Base-by-base conservation (phyloP, 1,140 invertebrate genomes). In the Periplaneta americana region DNA sequence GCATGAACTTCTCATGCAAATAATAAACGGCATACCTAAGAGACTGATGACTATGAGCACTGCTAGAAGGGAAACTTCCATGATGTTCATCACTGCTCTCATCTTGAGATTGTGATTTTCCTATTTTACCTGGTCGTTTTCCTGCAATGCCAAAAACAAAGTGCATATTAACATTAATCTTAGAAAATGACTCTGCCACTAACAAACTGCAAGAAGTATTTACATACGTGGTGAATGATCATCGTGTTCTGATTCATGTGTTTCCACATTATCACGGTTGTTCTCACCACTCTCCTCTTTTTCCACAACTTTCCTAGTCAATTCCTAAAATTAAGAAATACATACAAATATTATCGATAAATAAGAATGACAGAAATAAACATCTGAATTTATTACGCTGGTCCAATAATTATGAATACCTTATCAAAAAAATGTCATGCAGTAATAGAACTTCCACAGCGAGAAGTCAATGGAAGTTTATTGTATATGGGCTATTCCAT, bases 31-130 rank as follows among this genome's bases (percentile, higher is more conserved):
- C 76, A 36, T 31, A 87, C 86, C 87, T 88, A 32, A 89, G 83
- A 31, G 85, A 87, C 34, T 86, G 85, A 84, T 88, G 87, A 80
- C 85, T 87, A 35, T 83, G 82, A 74, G 74, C 78, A 75, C 83
- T 79, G 75, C 85, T 85, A 22, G 85, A 86, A 34, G 84, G 86
- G 77, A 84, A 84, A 79, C 87, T 87, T 34, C 81, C 57, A 83
- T 89, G 90, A 85, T 92, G 92, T 83, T 94, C 93, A 83, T 95
- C 94, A 85, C 93, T 94, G 86, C 94, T 94, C 82, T 94, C 94
- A 81, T 95, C 93, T 86, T 94, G 93, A 79, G 90, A 91, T 82
- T 87, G 87, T 74, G 88, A 88, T 81, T 91, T 90, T 15, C 87
- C 87, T 57, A 88, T 87, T 84, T 83, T 79, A 57, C 78, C 79